Base-by-base conservation (phyloP, 2,113 vertebrate species). In the Dromas ardeola region DNA sequence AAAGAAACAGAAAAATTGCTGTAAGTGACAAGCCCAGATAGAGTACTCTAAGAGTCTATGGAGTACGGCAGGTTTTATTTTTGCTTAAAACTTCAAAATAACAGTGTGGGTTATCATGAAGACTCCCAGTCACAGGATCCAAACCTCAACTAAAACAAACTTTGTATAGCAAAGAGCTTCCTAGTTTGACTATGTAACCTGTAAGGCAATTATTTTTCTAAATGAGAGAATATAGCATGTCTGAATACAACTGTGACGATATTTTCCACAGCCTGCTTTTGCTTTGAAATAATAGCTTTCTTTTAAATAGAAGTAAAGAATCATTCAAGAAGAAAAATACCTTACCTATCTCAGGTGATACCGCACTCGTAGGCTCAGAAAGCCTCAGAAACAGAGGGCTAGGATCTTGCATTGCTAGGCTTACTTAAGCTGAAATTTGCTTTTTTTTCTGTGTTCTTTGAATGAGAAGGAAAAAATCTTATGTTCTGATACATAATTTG, bases 181-280 rank as follows among this genome's bases (percentile, higher is more conserved):
- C 52, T 88, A 38, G 84, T 97, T 92, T 96, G 72, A 90, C 61
- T 89, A 53, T 38, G 83, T 79, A 95, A 91, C 63, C 43, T 65
- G 81, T 56, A 59, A 93, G 69, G 65, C 67, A 61, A 4, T 69
- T 84, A 11, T 88, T 93, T 86, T 82, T 43, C 62, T 62, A 79
- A 69, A 74, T 81, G n/a, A 56, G 30, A 77, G 19, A 77, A 50
- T 42, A 19, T 18, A 91, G 61, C 5, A 1, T 65, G 67, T 69
- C 45, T 88, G 80, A 78, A 89, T 42, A 56, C 7, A 16, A 63
- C 83, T 81, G 17, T 9, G 16, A 62, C 29, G 34, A 5, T 92
- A 40, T 79, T 92, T 90, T 94, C 55, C 65, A 36, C 67, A 61
- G 56, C 43, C 42, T 76, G 47, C 0, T 88, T 83, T 67, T 94